phyloP scores from a whole-genome alignment of 1,140 invertebrate genomes.

The Drosophila sulfurigaster region DNA sequence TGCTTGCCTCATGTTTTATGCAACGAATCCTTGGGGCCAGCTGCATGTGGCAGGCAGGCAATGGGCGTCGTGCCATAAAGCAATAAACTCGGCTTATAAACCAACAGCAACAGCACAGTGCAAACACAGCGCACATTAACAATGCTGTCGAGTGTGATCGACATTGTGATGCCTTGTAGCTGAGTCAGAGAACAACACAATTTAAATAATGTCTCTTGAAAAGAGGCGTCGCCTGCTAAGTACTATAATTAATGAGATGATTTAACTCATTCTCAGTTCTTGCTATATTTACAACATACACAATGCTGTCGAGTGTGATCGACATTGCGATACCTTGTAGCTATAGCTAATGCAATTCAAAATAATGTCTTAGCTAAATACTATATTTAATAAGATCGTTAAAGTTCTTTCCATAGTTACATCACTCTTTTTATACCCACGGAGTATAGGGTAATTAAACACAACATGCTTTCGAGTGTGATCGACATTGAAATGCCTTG shows the following conservation, averaged over 20 bases:
- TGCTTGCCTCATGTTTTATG: slow-evolving; percentile 41
- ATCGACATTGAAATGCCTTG: neutral
- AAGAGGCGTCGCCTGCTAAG: too few species aligned
- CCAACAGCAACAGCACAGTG: slow-evolving; percentile 17
- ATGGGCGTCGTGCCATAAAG: slow-evolving; percentile 65
- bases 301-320: neutral
- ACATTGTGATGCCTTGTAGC: neutral
- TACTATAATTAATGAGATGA: neutral
- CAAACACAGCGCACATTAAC: too few species aligned
- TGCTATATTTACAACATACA: neutral
- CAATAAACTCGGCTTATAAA: slow-evolving; percentile 74
- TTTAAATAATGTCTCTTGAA: neutral
- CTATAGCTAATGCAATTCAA: neutral
- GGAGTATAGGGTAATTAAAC: neutral
- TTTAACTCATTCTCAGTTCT: neutral
- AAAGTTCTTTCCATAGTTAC: neutral
- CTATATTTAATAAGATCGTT: neutral
- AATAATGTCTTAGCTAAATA: neutral
- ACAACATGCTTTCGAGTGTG: neutral
- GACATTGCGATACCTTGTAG: neutral
- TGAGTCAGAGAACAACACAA: too few species aligned
- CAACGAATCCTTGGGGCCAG: slow-evolving; percentile 53
- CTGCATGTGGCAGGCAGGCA: slow-evolving; percentile 49
- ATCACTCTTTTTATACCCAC: neutral
- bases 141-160: neutral